phyloP scores from a whole-genome alignment of 2,888 invertebrate species.

The Geophilus truncorum region DNA sequence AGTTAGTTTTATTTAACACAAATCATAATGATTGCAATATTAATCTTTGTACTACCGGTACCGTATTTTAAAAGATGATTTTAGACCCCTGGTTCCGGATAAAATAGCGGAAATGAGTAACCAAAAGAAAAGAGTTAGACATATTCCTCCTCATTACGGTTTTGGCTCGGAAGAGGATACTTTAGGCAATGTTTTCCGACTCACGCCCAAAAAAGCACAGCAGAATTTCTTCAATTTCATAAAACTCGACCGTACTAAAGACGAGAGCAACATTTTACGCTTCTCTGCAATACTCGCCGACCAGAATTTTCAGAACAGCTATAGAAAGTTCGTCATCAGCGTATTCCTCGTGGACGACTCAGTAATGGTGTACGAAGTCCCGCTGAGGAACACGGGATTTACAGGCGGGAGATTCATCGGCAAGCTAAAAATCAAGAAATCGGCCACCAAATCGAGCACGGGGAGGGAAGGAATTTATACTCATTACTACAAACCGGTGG shows the following conservation, averaged over 20 bases:
- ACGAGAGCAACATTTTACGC: slow-evolving; percentile 69
- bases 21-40: no score
- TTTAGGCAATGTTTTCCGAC: slow-evolving; percentile 74
- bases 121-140: not conserved
- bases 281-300: slow-evolving; percentile 73
- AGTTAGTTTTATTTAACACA: no score
- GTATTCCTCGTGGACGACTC: slow-evolving; percentile 79
- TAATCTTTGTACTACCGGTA: no score
- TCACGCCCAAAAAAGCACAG: slow-evolving; percentile 71
- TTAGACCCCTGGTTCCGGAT: slow-evolving; percentile 55
- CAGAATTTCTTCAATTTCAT: slow-evolving; percentile 75
- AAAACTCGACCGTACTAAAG: slow-evolving; percentile 67
- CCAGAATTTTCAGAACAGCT: slow-evolving; percentile 54
- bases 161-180: slow-evolving; percentile 86
- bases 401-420: slow-evolving; percentile 56
- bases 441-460: slow-evolving; percentile 61
- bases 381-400: slow-evolving; percentile 65
- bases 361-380: slow-evolving; percentile 72
- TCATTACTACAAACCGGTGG: slow-evolving; percentile 65
- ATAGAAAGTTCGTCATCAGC: slow-evolving; percentile 70
- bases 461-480: slow-evolving; percentile 66
- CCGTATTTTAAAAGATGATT: slow-evolving; percentile 57
- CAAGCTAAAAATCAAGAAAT: slow-evolving; percentile 59
- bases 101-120: slow-evolving; percentile 41
- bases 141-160: slow-evolving; percentile 81